Evolutionary conservation across 2,888 invertebrate species (phyloP), one percentile per base, ranked within the genome.

Genomic region (Caradrina clavipalpis): DNA sequence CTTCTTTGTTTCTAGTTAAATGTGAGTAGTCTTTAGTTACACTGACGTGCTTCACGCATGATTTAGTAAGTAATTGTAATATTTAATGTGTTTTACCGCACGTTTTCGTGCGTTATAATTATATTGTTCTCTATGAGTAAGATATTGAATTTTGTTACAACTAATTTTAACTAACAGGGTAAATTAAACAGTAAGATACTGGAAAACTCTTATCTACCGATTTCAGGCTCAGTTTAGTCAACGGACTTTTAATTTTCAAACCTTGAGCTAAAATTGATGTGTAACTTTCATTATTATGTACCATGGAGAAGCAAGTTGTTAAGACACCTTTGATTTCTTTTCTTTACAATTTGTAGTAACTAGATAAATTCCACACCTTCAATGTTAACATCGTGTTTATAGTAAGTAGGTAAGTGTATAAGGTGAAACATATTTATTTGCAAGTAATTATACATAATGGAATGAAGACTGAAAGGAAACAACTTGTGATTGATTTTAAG

Each of bases 391-490:
- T 79, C 62, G 64, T 74, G 64, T 73, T 62, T 61, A 70, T 81
- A 70, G 56, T 65, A 63, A 76, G 54, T 85, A 81, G 82, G 77
- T 85, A 83, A 80, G 73, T 80, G 69, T 82, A 51, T 76, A 73
- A 63, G 58, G 63, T 79, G 69, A 79, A 69, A 64, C 53, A 35
- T 80, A 57, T 73, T 73, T 74, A 78, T 76, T 74, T 69, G 65
- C 69, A 69, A 76, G 73, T 75, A 68, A 72, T 60, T 74, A 82
- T 76, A 79, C 72, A 73, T 84, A 77, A 85, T 88, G 90, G 93
- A 90, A 89, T 89, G 87, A 94, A 94, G 95, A 95, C 95, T 95
- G 95, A 95, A 88, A 84, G 95, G 91, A 87, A 94, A 94, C 93
- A 95, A 88, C 95, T 94, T 94, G 94, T 93, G 94, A 94, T 93